Base-by-base conservation (phyloP, 1,140 invertebrate species). In the Tyrophagus putrescentiae region DNA sequence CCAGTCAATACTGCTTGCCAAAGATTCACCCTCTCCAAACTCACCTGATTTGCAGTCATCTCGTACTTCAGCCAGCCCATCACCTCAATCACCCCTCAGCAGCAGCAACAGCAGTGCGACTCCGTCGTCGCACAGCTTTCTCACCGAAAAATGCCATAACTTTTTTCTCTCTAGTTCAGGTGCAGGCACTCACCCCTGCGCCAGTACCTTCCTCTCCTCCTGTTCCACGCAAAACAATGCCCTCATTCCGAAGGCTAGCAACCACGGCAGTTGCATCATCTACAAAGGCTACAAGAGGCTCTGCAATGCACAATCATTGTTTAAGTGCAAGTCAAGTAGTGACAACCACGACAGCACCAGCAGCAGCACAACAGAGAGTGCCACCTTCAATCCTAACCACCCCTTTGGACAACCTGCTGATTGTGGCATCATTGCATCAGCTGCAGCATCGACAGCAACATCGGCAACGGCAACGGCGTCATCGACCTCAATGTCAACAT, bases 281-380 rank as follows among this genome's bases (percentile, higher is more conserved):
- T 48, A 48, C 18, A 48, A 18, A 21, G 45, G 45, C 9, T 48
- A 48, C 18, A 48, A 48, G 18, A 48, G 31, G 45, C 18, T 48
- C 21, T 48, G 45, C 45, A 48, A 48, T 48, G 45, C 45, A 25
- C 7, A 48, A 21, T 48, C 45, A 18, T 48, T 48, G 18, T 48
- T 48, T 29, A 7, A 7, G 45, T 48, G 45, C 45, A 48, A 48
- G n/a, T n/a, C 45, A 48, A 48, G 45, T 21, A 39, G 21, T 21
- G 21, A 13, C 36, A 39, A 39, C 13, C 36, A 39, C 21, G 36
- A 39, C 21, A 39, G 36, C 36, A 39, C 13, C 21, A 39, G 21
- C 21, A 39, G 36, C 36, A 39, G 21, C 21, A 39, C 36, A 21
- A 39, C 36, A 39, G 36, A 39, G 36, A 39, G 21, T 13, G 36